Evolutionary conservation across 2,797 vertebrate genomes (phyloP), one percentile per base, ranked within the genome.

Genomic region (Sebastes umbrosus): DNA sequence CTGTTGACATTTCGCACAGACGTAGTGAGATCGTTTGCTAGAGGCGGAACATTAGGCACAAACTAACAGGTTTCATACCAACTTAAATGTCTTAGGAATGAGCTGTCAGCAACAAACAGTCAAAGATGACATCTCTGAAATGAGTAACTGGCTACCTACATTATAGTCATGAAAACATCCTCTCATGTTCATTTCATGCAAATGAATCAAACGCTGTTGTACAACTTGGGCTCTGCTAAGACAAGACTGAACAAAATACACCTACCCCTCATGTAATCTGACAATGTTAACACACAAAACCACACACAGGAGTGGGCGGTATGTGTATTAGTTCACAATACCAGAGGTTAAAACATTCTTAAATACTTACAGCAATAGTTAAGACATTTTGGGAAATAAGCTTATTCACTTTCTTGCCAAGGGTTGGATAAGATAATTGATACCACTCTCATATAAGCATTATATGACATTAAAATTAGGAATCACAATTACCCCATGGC

Each of bases 221-320:
- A 70, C 16, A 80, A 76, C 24, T 10, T 31, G 43, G 32, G 50
- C 58, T 78, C 68, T 32, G 55, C 69, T 52, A 16, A 75, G 62
- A 75, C 31, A 32, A 65, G 22, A 22, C 39, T 68, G 63, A 73
- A 81, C 27, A 71, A 78, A 74, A 74, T 43, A 58, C 67, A 83
- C 18, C 63, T 69, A 70, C 32, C 60, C 24, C 29, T 82, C n/a
- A 58, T 62, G 20, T 73, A 34, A 29, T 57, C 55, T 25, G 46
- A 73, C 46, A 54, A 39, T 58, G 43, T 65, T n/a, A 76, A 73
- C 59, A 69, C 70, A 57, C 13, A 68, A 39, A 83, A 77, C 18
- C 78, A 78, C 75, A 80, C 67, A 80, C 2, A 22, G 36, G 31
- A 77, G 84, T 84, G 67, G 80, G 77, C 27, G 78, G 81, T 70